Evolutionary conservation across 2,888 invertebrate species (phyloP).

Genomic region (Helobdella robusta): DNA sequence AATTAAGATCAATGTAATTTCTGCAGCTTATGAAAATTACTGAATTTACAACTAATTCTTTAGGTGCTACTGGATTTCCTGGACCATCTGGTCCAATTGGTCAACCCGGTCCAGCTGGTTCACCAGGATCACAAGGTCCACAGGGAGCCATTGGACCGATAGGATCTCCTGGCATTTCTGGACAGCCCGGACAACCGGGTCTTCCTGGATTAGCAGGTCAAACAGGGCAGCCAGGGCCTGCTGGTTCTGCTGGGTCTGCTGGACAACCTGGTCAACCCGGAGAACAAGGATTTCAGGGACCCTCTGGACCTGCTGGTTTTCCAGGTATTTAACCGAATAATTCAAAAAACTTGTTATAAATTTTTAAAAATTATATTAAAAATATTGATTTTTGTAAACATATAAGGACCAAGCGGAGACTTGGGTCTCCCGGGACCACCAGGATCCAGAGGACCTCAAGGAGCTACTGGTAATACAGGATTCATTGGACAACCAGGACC

Average conservation of each 20-base stretch:
- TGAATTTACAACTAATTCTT: neutral
- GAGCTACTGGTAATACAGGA: constrained; percentile 27
- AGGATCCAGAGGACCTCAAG: constrained; percentile 24
- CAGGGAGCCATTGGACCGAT: constrained; percentile 29
- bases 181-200: constrained; percentile 26
- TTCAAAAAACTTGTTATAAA: too few relatives aligned
- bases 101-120: neutral
- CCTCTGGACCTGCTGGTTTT: constrained; percentile 22
- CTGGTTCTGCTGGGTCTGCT: constrained; percentile 25
- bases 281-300: constrained; percentile 26
- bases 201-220: constrained; percentile 13
- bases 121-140: constrained; percentile 23
- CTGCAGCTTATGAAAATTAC: too few relatives aligned
- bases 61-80: constrained; percentile 21
- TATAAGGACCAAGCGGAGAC: constrained; percentile 17
- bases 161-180: too few relatives aligned
- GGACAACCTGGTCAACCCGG: constrained; percentile 27
- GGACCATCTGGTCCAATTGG: constrained; percentile 30
- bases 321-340: too few relatives aligned
- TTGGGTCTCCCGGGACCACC: constrained; percentile 21
- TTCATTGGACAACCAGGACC: constrained; percentile 26
- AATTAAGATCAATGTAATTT: too few relatives aligned
- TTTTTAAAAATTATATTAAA: too few relatives aligned
- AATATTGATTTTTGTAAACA: too few relatives aligned
- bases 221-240: constrained; percentile 13